Conservation (phyloP, 2,113 vertebrate genomes). For the Stegastes partitus region DNA sequence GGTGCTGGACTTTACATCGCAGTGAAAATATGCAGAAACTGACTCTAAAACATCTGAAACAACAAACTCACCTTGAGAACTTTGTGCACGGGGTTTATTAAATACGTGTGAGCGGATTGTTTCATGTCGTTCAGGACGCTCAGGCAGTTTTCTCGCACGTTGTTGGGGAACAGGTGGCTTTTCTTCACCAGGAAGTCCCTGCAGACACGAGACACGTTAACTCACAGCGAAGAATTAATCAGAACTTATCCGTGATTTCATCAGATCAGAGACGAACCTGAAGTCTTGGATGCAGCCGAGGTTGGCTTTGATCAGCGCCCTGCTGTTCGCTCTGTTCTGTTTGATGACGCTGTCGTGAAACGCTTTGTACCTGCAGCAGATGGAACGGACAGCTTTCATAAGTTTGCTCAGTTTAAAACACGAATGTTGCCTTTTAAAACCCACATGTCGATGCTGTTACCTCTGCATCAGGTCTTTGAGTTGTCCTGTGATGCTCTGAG, state of each 20-base stretch:
- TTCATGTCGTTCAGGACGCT: constrained; percentile 79
- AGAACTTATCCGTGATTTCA: accelerated
- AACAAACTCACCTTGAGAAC: constrained; percentile 85
- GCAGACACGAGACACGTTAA: constrained; percentile 1
- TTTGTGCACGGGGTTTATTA: constrained; percentile 83
- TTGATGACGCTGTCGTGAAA: constrained; percentile 86
- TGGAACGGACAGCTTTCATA: not conserved
- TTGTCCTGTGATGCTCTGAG: constrained; percentile 68
- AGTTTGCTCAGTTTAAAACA: too few species aligned
- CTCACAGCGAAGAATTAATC: not conserved
- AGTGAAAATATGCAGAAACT: too few species aligned
- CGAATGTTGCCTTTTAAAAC: too few species aligned
- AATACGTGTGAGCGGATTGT: constrained; percentile 62
- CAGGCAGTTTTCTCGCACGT: constrained; percentile 52
- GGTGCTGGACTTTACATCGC: too few species aligned
- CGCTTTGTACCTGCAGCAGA: constrained; percentile 83
- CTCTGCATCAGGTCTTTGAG: constrained; percentile 82
- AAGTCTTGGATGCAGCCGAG: constrained; percentile 87
- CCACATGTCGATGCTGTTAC: constrained; percentile 62
- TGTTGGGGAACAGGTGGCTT: constrained; percentile 55
- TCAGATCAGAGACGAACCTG: constrained; percentile 78
- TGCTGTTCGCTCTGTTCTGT: constrained; percentile 79
- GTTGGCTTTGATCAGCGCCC: constrained; percentile 85
- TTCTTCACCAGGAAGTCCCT: constrained; percentile 79
- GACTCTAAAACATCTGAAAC: too few species aligned